Evolutionary conservation across 1,140 invertebrate genomes (phyloP).

Genomic region (Drosophila cardini): DNA sequence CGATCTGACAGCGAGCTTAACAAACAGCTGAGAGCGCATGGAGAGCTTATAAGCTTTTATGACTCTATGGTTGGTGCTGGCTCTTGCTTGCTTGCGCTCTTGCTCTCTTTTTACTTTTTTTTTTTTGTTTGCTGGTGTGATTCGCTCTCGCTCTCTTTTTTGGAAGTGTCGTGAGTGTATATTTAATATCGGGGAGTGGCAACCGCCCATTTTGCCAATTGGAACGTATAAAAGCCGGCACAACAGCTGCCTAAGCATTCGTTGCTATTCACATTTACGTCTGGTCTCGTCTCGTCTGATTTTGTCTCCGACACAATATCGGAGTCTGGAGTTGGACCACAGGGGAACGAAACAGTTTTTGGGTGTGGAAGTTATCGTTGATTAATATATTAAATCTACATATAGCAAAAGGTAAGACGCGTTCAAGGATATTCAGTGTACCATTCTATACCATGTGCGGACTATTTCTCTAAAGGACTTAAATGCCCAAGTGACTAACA

Average conservation of each 20-base stretch:
- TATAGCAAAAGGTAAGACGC: conserved; percentile 71
- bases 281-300: conserved; percentile 81
- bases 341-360: conserved; percentile 55
- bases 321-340: conserved; percentile 65
- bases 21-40: not conserved
- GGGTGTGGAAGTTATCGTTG: conserved; percentile 43
- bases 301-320: conserved; percentile 53
- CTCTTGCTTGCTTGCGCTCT: conserved; percentile 2
- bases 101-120: not conserved
- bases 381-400: conserved; percentile 36
- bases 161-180: conserved; percentile 14
- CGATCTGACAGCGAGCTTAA: conserved; percentile 9
- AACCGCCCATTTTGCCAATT: conserved; percentile 52
- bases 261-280: conserved; percentile 70
- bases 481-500: conserved; percentile 4
- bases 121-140: no score
- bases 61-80: not conserved
- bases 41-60: conserved; percentile 20
- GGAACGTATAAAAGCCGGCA: conserved; percentile 55
- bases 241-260: conserved; percentile 45
- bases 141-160: not conserved
- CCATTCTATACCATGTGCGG: not conserved
- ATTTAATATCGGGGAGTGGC: conserved; percentile 46
- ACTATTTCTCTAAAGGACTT: conserved; percentile 5
- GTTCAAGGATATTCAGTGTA: conserved; percentile 66